A percentile compares a stretch with the other conserved stretches of the same genome.
Conservation (phyloP, 2,113 vertebrate genomes). For the Centrocercus urophasianus region DNA sequence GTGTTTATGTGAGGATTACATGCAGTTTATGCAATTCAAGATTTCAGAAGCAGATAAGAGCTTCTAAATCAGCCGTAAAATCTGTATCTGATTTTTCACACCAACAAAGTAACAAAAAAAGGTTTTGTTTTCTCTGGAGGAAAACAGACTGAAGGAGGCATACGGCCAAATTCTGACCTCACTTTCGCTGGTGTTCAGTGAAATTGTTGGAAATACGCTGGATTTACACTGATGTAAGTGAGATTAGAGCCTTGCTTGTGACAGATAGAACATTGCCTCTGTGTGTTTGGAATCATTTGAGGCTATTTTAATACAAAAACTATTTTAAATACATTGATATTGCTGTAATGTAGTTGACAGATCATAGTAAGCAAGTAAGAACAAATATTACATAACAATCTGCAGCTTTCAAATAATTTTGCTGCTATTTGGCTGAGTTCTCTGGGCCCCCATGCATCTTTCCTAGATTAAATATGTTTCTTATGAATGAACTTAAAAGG, state of each 20-base stretch:
- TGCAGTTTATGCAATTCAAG: constrained; percentile 47
- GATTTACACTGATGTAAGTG: constrained; percentile 63
- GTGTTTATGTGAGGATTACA: constrained; percentile 63
- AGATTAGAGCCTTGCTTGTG: constrained; percentile 47
- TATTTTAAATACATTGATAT: not conserved
- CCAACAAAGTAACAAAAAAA: constrained; percentile 53
- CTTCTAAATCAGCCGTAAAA: constrained; percentile 60
- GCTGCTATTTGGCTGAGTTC: not conserved
- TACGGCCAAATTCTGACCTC: constrained; percentile 63
- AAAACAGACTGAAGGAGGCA: constrained; percentile 35
- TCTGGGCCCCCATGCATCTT: not conserved
- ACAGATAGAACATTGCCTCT: constrained; percentile 14
- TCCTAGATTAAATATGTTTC: constrained; percentile 16
- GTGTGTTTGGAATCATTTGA: not conserved
- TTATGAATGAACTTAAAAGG: not conserved
- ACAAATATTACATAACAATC: not conserved
- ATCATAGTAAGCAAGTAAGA: not conserved
- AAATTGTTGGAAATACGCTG: constrained; percentile 46
- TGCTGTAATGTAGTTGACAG: constrained; percentile 25
- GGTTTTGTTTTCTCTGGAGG: constrained; percentile 62
- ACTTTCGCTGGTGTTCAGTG: constrained; percentile 23
- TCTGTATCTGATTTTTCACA: constrained; percentile 59
- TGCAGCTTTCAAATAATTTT: constrained; percentile 16
- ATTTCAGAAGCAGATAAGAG: constrained; percentile 60
- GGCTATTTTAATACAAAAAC: not conserved